Base-by-base conservation (phyloP, 2,888 invertebrate species). In the Carcina quercana region DNA sequence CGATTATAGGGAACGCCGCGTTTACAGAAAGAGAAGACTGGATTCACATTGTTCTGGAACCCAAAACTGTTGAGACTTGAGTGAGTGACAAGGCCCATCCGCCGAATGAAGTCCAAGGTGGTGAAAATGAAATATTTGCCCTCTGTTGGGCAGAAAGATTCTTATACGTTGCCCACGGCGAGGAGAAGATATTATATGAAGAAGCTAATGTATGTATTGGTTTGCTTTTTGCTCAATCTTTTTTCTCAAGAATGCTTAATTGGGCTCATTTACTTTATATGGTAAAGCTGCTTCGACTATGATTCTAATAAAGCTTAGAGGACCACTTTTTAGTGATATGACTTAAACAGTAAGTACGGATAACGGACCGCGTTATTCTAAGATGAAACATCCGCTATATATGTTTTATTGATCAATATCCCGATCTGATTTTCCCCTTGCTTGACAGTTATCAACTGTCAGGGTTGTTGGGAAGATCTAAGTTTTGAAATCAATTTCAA, bases 121-220 rank as follows among this genome's bases (percentile, higher is more conserved):
- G 63, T 61, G 68, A 86, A 84, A 64, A 87, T 87, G 86, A 88
- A 88, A 79, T 88, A 87, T 73, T 85, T 87, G 78, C 86, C 87
- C 59, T 73, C 86, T 64, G 71, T 70, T 54, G 82, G 80, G 64
- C 82, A 76, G 37, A 86, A 87, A 61, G 88, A 88, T 75, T 83
- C 87, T 28, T 88, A 88, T 63, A 86, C 87, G 12, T 74, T 84
- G 55, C 70, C 88, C 46, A 86, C 87, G 35, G 86, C 87, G 34
- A 85, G 87, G 68, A 83, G 88, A 66, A 80, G 87, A 75, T 80
- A 88, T 34, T 37, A 37, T 75, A 87, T 88, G 87, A 88, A 88
- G 85, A 88, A 88, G 65, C 64, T 88, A 70, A 78, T 85, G 88
- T 88, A 86, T 80, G 37, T 38, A 36, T 7, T 17, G 25, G 20